Evolutionary conservation across 2,113 vertebrate species (phyloP).

Genomic region (Elaphurus davidianus): DNA sequence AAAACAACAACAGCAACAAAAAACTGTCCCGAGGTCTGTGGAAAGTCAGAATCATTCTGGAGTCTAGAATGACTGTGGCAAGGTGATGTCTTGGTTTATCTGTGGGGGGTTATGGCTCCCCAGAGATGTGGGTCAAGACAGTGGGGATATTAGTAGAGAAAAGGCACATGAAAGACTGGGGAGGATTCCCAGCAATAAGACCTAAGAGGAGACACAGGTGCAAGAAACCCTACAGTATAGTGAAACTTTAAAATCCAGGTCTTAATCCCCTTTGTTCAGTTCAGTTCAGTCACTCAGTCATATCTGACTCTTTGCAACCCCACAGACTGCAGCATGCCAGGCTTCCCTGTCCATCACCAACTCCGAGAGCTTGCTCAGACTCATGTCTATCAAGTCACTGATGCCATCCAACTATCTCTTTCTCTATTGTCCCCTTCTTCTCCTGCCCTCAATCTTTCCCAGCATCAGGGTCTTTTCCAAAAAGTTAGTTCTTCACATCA

Average conservation of each 20-base stretch:
- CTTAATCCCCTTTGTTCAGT: background rate
- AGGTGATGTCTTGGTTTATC: background rate
- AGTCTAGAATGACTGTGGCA: background rate
- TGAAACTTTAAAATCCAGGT: background rate
- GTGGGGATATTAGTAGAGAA: background rate
- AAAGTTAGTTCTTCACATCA: background rate
- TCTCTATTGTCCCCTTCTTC: background rate
- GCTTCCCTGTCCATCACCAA: background rate
- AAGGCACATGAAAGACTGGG: rapidly evolving
- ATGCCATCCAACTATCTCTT: background rate
- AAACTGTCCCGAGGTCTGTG: background rate
- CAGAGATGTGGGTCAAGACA: background rate
- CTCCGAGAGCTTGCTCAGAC: background rate
- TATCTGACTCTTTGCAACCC: background rate
- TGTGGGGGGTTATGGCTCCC: background rate
- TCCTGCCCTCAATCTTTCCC: background rate
- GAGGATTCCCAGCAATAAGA: background rate
- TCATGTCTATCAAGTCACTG: background rate
- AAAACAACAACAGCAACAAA: background rate
- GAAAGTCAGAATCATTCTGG: background rate
- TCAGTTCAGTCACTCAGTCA: background rate
- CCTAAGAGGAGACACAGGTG: background rate
- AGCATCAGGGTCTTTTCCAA: background rate
- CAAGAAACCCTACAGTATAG: background rate
- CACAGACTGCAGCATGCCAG: background rate